These are phyloP conservation scores for Apus apus DNA, from an alignment of 2,113 vertebrate genomes.

Conservation along the genomic window DNA sequence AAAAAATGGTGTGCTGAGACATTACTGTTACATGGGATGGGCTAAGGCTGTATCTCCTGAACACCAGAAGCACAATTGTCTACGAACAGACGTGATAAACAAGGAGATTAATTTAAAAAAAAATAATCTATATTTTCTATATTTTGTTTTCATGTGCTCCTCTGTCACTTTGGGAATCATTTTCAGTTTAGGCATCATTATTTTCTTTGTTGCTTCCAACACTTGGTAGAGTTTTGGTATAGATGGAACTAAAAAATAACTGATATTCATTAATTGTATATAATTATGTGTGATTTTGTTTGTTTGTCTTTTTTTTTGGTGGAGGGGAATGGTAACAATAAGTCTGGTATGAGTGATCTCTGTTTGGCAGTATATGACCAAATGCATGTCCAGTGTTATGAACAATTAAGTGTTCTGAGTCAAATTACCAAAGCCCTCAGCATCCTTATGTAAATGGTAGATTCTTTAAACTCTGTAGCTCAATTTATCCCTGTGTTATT, in stretches of 20 bases:
- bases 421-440: not conserved
- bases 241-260: not conserved
- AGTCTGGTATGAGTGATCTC: not conserved
- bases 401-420: not conserved
- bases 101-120: not conserved
- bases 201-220: not conserved
- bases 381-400: not conserved
- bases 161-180: not conserved
- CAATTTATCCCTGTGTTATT: constrained; percentile 9
- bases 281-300: not conserved
- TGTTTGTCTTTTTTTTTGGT: too few relatives aligned
- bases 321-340: not conserved
- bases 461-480: constrained; percentile 19
- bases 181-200: not conserved
- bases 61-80: not conserved
- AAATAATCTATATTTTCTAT: too few relatives aligned
- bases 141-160: not conserved
- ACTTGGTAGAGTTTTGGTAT: not conserved
- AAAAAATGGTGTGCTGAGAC: not conserved
- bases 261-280: not conserved
- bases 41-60: not conserved
- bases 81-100: not conserved
- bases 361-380: not conserved
- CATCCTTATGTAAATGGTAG: not conserved
- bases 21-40: not conserved